phyloP scores from a whole-genome alignment of 1,140 invertebrate species.

The Rhizoglyphus robini region DNA sequence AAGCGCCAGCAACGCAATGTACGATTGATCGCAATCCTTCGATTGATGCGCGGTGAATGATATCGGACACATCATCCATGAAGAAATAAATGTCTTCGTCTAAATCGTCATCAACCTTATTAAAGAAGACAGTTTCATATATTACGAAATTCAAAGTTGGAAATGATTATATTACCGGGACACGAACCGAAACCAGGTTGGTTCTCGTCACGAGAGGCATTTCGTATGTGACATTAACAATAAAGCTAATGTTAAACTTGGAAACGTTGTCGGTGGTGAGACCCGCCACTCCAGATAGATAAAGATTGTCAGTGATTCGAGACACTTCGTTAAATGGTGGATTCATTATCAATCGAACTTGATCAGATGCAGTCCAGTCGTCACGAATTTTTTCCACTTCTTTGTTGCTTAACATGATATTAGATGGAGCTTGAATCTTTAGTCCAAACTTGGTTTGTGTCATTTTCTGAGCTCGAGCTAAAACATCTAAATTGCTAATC shows the following conservation, averaged over 20 bases:
- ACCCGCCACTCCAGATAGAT: slow-evolving; percentile 15
- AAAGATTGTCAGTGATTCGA: slow-evolving; percentile 15
- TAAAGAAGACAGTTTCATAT: too few relatives aligned
- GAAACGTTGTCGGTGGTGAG: slow-evolving; percentile 8
- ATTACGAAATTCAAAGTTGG: too few relatives aligned
- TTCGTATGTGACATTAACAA: neutral
- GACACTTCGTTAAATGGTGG: neutral
- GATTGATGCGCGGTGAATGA: neutral
- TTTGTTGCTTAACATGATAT: neutral
- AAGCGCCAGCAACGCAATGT: slow-evolving; percentile 77
- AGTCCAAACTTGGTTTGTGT: neutral
- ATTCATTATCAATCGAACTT: neutral
- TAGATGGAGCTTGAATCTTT: neutral
- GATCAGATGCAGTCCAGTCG: neutral
- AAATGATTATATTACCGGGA: too few relatives aligned
- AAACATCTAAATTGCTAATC: too few relatives aligned
- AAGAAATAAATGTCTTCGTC: neutral
- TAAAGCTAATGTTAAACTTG: neutral
- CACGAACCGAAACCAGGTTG: neutral
- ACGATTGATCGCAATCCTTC: slow-evolving; percentile 40
- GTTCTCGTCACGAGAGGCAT: neutral
- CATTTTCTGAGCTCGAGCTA: neutral
- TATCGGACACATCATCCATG: neutral
- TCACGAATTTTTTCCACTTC: neutral
- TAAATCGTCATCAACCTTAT: slow-evolving; percentile 10